Evolutionary conservation across 2,113 vertebrate genomes (phyloP).

Genomic region (Nematolebias whitei): DNA sequence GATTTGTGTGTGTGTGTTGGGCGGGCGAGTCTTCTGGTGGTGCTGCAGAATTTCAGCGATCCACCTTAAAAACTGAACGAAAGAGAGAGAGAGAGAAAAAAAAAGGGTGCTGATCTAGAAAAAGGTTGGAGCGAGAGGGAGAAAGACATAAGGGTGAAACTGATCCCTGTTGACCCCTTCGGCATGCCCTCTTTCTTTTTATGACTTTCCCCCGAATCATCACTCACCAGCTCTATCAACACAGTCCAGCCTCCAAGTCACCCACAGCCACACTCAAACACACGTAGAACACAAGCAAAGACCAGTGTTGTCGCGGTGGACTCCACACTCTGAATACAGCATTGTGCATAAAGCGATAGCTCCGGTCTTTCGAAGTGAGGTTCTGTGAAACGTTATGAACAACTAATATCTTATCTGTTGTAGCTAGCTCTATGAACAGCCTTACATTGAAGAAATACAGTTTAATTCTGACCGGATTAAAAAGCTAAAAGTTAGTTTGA

Average conservation of each 20-base stretch:
- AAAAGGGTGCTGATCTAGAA: slow-evolving; percentile 26
- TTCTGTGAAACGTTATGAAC: too few relatives aligned
- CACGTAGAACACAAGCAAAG: slow-evolving; percentile 12
- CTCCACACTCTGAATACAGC: background rate
- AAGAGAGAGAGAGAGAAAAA: slow-evolving; percentile 10
- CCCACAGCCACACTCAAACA: slow-evolving; percentile 38
- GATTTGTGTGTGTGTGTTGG: background rate
- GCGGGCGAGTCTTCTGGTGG: slow-evolving; percentile 23
- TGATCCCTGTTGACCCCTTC: slow-evolving; percentile 77
- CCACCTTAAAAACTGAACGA: slow-evolving; percentile 29
- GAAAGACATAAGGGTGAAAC: slow-evolving; percentile 70
- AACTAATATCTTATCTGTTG: too few relatives aligned
- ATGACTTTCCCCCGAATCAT: slow-evolving; percentile 77
- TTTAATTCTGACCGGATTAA: too few relatives aligned
- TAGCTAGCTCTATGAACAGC: too few relatives aligned
- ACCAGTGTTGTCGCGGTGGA: background rate
- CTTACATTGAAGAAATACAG: too few relatives aligned
- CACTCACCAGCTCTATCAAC: slow-evolving; percentile 75
- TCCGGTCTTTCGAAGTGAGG: too few relatives aligned
- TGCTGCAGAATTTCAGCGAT: slow-evolving; percentile 27
- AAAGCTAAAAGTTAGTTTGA: too few relatives aligned
- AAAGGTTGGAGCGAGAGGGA: slow-evolving; percentile 44
- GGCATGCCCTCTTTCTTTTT: slow-evolving; percentile 78
- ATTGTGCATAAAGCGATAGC: too few relatives aligned
- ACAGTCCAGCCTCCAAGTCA: slow-evolving; percentile 47